phyloP scores from a whole-genome alignment of 2,113 vertebrate species.

The Meriones unguiculatus region DNA sequence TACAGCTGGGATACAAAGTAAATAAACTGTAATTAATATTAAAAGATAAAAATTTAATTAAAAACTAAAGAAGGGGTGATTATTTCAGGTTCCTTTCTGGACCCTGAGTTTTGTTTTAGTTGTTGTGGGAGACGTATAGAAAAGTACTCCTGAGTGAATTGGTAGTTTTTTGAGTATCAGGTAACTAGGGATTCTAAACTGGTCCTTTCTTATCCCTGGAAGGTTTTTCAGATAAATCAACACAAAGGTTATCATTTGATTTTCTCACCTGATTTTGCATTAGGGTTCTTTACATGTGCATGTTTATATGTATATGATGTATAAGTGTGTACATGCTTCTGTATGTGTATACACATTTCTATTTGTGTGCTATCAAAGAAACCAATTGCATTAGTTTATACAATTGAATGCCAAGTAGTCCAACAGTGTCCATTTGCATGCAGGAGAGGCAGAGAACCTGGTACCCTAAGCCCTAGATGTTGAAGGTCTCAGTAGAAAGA shows the following conservation, averaged over 20 bases:
- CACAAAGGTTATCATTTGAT: background rate
- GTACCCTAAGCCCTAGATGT: background rate
- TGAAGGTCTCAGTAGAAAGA: background rate
- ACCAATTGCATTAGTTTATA: background rate
- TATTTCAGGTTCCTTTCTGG: background rate
- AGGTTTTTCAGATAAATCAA: background rate
- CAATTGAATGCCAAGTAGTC: background rate
- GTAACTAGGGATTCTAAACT: background rate
- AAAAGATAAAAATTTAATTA: too few species aligned
- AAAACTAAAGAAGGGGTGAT: too few species aligned
- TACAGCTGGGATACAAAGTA: too few species aligned
- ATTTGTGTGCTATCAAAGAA: background rate
- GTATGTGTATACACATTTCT: background rate
- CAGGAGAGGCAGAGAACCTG: background rate
- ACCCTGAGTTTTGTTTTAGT: background rate
- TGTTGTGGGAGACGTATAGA: background rate
- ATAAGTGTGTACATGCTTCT: background rate
- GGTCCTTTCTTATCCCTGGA: background rate
- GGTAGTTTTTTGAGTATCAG: background rate
- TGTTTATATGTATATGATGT: rapidly evolving
- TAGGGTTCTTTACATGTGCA: background rate
- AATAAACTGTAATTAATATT: too few species aligned
- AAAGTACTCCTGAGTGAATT: background rate
- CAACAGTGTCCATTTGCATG: background rate
- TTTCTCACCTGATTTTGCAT: background rate